Base-by-base conservation (phyloP, 2,797 vertebrate genomes). In the Cossypha heuglini region DNA sequence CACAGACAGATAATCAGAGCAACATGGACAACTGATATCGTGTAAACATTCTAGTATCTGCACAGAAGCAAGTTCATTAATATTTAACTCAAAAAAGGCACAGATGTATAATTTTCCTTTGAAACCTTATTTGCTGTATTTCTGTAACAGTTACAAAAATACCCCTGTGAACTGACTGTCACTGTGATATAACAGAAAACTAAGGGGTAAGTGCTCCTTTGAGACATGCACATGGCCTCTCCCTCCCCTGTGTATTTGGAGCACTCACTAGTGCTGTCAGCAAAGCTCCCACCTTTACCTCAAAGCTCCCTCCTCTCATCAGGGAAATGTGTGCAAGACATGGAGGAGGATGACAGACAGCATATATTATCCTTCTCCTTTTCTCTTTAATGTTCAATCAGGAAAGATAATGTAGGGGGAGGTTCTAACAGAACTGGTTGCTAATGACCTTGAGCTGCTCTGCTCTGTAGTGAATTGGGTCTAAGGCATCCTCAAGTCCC, bases 91-190 rank as follows among this genome's bases (percentile, higher is more conserved):
- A 49, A 45, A 88, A 76, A 61, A 90, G 43, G 40, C 73, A 85
- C 7, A 82, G 57, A 73, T 73, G 48, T n/a, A 9, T 67, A 54
- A 81, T 59, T 76, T 73, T 79, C 52, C 52, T 88, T 72, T 88
- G 83, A 82, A 96, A 90, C 8, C 17, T 77, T 26, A 64, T 83
- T 86, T 89, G 73, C 51, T 57, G 2, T 78, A 82, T 76, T 93
- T 95, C 80, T 87, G n/a, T 52, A 93, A 48, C 31, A 37, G 71
- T 40, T 86, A 83, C 68, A 88, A 89, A 96, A 94, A 90, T 83
- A 94, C 40, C 57, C 18, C 45, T 25, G 62, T 83, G 78, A 86
- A 93, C n/a, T 83, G 66, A 69, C 37, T 84, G 80, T 62, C 76
- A 51, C 43, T 77, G 57, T 42, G 48, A 66, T 31, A 45, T 49